Conservation (phyloP, 2,888 invertebrate species). For the Apotomis turbidana region DNA sequence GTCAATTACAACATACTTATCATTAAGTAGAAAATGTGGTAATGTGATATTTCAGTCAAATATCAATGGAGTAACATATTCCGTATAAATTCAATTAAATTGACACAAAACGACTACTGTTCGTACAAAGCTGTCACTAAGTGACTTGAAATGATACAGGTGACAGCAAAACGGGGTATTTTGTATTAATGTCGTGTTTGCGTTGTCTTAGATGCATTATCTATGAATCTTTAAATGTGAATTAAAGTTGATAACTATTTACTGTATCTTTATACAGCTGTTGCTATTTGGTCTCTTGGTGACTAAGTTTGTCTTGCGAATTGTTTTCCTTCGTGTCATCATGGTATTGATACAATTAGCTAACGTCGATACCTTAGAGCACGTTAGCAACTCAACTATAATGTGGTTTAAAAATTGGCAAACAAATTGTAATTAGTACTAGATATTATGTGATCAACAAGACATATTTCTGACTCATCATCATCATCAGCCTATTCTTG, state of each 20-base stretch:
- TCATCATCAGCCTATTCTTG: too few relatives aligned
- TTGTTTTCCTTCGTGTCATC: too few relatives aligned
- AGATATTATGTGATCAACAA: too few relatives aligned
- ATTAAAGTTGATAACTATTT: background rate
- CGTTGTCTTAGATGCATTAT: constrained; percentile 6
- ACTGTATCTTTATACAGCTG: too few relatives aligned
- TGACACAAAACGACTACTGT: constrained; percentile 18
- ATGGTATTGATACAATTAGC: too few relatives aligned
- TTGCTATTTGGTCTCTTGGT: too few relatives aligned
- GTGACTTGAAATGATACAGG: constrained; percentile 13
- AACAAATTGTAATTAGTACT: too few relatives aligned
- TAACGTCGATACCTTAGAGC: too few relatives aligned
- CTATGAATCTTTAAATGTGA: constrained; percentile 7
- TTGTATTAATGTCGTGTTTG: constrained; percentile 10
- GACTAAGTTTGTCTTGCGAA: too few relatives aligned
- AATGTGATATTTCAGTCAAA: constrained; percentile 8
- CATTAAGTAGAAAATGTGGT: constrained; percentile 9
- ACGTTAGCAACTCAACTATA: too few relatives aligned
- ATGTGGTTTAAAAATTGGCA: too few relatives aligned
- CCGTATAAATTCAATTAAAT: constrained; percentile 4
- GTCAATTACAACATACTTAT: constrained; percentile 27
- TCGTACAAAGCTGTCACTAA: background rate
- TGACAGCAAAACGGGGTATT: background rate
- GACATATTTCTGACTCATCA: too few relatives aligned
- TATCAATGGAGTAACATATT: constrained; percentile 10